phyloP scores from a whole-genome alignment of 2,888 invertebrate species.

The Cephus rjabovi region DNA sequence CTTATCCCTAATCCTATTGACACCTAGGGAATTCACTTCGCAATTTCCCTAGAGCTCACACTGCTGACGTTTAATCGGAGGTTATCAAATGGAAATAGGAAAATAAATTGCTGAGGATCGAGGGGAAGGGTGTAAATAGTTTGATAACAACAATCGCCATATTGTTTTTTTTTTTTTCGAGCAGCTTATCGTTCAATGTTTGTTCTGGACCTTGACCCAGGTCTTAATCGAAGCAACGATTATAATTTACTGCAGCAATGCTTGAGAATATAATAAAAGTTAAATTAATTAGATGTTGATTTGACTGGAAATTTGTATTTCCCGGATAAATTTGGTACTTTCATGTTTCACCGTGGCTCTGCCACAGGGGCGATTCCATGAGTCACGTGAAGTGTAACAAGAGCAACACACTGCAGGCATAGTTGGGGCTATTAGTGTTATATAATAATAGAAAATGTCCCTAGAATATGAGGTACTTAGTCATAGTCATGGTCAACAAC shows the following conservation, averaged over 20 bases:
- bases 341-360: neutral
- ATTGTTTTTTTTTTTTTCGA: neutral
- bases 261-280: neutral
- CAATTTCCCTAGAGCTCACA: neutral
- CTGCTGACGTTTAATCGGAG: neutral
- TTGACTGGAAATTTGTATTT: neutral
- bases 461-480: no score
- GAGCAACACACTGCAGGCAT: neutral
- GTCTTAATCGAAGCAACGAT: neutral
- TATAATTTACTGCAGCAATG: neutral
- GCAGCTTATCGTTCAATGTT: neutral
- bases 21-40: neutral
- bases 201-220: neutral
- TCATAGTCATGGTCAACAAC: no score
- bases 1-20: no score
- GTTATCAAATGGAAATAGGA: neutral
- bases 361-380: neutral
- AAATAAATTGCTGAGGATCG: neutral
- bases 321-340: neutral
- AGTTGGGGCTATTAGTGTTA: neutral
- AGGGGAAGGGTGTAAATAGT: neutral
- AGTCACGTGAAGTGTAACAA: neutral
- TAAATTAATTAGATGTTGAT: neutral
- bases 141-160: neutral
- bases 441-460: no score